A percentile compares a stretch with the other conserved stretches of the same genome.
Evolutionary conservation across 2,113 vertebrate species (phyloP).

Genomic region (Trematocara macrostoma): DNA sequence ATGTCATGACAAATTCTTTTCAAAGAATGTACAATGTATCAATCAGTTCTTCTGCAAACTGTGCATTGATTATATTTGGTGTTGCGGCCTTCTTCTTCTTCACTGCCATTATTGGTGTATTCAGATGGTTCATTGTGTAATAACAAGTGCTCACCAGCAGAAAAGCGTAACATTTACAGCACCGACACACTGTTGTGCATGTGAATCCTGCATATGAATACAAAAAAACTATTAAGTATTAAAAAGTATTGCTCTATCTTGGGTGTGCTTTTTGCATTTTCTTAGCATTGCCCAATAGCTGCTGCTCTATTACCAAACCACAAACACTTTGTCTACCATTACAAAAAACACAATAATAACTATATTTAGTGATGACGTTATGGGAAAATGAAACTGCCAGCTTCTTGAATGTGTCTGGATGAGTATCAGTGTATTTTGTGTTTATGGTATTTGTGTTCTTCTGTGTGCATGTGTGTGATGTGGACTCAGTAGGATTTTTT

Average conservation of each 20-base stretch:
- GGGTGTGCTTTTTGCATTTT: not conserved
- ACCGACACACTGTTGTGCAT: not conserved
- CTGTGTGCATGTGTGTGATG: not conserved
- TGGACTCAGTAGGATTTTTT: not conserved
- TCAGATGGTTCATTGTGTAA: not conserved
- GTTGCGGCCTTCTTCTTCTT: not conserved
- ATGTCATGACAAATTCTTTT: not conserved
- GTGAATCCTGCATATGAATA: not conserved
- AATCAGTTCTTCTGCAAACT: not conserved
- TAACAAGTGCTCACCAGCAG: not conserved
- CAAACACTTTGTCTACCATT: not conserved
- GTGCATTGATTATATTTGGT: not conserved
- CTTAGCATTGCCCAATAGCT: not conserved
- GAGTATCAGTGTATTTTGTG: not conserved
- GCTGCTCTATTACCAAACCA: not conserved
- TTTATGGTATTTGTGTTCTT: not conserved
- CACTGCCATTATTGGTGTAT: not conserved
- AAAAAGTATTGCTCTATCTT: not conserved
- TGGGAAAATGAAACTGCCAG: not conserved
- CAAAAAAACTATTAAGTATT: not conserved
- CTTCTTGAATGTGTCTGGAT: no score
- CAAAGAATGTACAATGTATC: not conserved
- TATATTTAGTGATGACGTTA: not conserved
- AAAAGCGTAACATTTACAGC: not conserved
- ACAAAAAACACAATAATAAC: not conserved